A percentile compares a stretch with the other conserved stretches of the same genome.
Evolutionary conservation across 1,140 invertebrate genomes (phyloP).

Genomic region (Portunus trituberculatus): DNA sequence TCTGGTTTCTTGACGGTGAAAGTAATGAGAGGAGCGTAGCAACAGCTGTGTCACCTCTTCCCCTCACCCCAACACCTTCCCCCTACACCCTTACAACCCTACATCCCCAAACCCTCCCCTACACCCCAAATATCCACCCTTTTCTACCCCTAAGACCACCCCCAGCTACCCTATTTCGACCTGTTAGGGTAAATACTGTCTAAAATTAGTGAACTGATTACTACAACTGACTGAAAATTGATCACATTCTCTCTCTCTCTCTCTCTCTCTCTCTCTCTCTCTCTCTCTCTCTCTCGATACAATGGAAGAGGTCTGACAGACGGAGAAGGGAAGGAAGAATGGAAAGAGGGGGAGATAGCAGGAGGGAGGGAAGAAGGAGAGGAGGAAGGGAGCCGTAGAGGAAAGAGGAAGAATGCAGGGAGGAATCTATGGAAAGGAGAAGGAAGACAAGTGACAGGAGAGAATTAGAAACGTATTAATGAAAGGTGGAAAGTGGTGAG

Average conservation of each 20-base stretch:
- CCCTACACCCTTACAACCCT: too few relatives aligned
- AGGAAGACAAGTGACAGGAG: background rate
- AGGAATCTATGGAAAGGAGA: background rate
- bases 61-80: background rate
- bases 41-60: background rate
- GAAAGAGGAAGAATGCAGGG: too few relatives aligned
- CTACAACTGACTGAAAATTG: too few relatives aligned
- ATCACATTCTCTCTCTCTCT: background rate
- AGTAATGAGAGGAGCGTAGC: background rate
- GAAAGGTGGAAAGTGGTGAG: background rate
- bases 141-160: too few relatives aligned
- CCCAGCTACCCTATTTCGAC: too few relatives aligned
- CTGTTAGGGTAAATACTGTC: too few relatives aligned
- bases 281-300: background rate
- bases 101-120: too few relatives aligned
- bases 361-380: too few relatives aligned
- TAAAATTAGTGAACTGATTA: too few relatives aligned
- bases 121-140: too few relatives aligned
- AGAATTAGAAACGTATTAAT: background rate
- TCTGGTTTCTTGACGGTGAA: background rate
- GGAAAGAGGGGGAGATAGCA: background rate
- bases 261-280: constrained; percentile 20
- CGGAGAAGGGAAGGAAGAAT: background rate
- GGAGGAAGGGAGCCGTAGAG: too few relatives aligned
- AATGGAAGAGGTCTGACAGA: background rate